phyloP scores from a whole-genome alignment of 2,113 vertebrate species.

The Hiodon tergisus region DNA sequence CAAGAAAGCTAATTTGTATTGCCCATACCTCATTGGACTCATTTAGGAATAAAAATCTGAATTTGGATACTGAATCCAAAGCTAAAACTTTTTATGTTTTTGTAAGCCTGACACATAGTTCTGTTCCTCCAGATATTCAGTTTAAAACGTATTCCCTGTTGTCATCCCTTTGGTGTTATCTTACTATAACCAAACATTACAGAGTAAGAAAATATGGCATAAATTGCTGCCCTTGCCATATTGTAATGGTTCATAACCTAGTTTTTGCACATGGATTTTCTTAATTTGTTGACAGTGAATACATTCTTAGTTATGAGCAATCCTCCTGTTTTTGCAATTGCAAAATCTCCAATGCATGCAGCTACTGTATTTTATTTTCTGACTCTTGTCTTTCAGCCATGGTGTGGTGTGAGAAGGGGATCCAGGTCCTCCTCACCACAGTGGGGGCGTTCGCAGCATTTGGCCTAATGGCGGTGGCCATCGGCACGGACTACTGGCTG shows the following conservation, averaged over 20 bases:
- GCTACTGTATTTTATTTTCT: not conserved
- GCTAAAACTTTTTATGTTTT: not conserved
- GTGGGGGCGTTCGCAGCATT: constrained; percentile 87
- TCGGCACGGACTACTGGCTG: constrained; percentile 91
- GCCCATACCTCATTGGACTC: no score
- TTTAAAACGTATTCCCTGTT: not conserved
- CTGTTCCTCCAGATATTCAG: not conserved
- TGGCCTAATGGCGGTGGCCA: constrained; percentile 87
- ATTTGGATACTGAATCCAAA: not conserved
- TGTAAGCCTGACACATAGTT: not conserved
- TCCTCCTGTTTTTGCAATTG: no score
- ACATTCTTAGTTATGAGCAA: no score
- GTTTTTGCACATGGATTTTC: no score
- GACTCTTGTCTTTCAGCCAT: constrained; percentile 56
- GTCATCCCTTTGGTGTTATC: not conserved
- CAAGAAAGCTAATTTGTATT: no score
- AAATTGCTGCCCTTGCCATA: no score
- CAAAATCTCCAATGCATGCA: not conserved
- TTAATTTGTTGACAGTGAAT: no score
- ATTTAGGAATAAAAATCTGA: no score
- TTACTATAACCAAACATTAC: not conserved
- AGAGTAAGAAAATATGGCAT: no score
- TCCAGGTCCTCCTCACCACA: constrained; percentile 84
- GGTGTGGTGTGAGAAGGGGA: constrained; percentile 83
- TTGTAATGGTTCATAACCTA: no score